Evolutionary conservation across 2,113 vertebrate species (phyloP), one percentile per base, ranked within the genome.

Genomic region (Menidia beryllina): DNA sequence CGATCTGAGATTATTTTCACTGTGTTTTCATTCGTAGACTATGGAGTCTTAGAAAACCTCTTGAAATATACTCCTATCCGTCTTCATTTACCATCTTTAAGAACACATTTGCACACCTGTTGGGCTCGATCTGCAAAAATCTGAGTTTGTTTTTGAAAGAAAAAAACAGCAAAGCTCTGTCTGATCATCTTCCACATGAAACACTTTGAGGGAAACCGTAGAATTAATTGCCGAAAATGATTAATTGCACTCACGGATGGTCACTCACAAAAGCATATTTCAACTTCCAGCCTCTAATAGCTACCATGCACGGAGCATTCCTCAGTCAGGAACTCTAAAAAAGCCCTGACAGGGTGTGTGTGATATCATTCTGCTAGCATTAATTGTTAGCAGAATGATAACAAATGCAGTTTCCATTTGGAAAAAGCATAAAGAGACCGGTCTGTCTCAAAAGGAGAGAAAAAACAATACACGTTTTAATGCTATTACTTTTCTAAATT

Each of bases 181-280:
- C 43, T 72, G 39, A 72, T 77, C 47, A 51, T 81, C 63, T 50
- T 47, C 49, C 43, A 43, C 34, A 77, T 78, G 67, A 77, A 81
- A 73, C 68, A 71, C 66, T 56, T 65, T 48, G 69, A 26, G 59
- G 54, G 70, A 75, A 80, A 62, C 52, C 41, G n/a, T 67, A 48
- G 41, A 83, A 82, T 83, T 83, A 88, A 88, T 88, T 79, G 52
- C 54, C 48, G 26, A 30, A n/a, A 53, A 82, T 91, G 87, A 91
- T 92, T 86, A 89, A 92, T 91, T 69, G 27, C 74, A 25, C 73
- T 74, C 73, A 53, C 50, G 41, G 66, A 72, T 73, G 62, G 30
- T 70, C 62, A 54, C 51, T 79, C 59, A 70, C 30, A 72, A 85
- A 84, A 82, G 65, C 55, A 58, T 71, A 71, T 58, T 61, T 69